phyloP scores from a whole-genome alignment of 2,888 invertebrate genomes.

The Cetonia aurata region DNA sequence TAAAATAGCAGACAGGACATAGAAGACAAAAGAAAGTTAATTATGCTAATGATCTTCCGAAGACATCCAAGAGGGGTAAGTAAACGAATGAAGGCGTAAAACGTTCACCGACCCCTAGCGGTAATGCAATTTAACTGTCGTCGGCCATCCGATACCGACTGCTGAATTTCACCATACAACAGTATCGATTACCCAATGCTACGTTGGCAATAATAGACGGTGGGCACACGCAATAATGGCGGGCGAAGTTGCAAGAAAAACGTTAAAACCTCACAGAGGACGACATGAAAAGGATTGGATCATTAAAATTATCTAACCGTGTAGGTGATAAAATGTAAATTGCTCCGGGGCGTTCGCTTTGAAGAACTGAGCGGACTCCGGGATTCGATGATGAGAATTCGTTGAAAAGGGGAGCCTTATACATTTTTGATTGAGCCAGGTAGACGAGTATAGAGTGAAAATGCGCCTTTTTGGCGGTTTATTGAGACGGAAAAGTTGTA shows the following conservation, averaged over 20 bases:
- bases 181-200: conserved; percentile 18
- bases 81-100: conserved; percentile 31
- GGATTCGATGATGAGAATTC: too few relatives aligned
- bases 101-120: conserved; percentile 33
- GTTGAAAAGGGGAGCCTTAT: too few relatives aligned
- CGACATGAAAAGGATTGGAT: not conserved
- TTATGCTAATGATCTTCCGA: conserved; percentile 37
- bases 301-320: conserved; percentile 37
- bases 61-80: conserved; percentile 5
- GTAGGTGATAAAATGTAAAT: conserved; percentile 33
- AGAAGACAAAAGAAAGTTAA: conserved; percentile 29
- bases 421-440: too few relatives aligned
- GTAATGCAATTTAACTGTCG: conserved; percentile 29
- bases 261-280: not conserved
- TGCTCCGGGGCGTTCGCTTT: conserved; percentile 10
- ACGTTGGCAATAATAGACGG: not conserved
- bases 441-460: too few relatives aligned
- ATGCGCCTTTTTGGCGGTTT: too few relatives aligned
- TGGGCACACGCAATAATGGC: too few relatives aligned
- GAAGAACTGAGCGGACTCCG: not conserved
- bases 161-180: conserved; percentile 9
- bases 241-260: not conserved
- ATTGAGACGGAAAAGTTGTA: too few relatives aligned
- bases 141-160: conserved; percentile 15
- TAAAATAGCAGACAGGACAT: conserved; percentile 5